A percentile compares a stretch with the other conserved stretches of the same genome.
These are phyloP conservation scores for Ictalurus furcatus DNA, from an alignment of 2,113 vertebrate genomes.

Conservation along the genomic window DNA sequence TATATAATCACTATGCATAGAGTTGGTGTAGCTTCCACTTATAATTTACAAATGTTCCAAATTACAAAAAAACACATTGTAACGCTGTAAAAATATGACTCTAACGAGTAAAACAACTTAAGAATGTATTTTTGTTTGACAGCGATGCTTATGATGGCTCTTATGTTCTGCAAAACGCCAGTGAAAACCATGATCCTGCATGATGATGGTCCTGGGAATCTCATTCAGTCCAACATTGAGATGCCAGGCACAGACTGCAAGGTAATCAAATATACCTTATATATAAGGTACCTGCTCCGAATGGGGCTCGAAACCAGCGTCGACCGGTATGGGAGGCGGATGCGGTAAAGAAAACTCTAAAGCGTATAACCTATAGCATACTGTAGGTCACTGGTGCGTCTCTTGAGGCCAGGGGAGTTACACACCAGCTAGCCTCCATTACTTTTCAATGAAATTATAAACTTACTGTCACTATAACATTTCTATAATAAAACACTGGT, in stretches of 20 bases:
- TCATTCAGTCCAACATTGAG: conserved; percentile 61
- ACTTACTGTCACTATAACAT: no score
- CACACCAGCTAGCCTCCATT: no score
- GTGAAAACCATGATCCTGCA: background rate
- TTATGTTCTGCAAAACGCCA: conserved; percentile 42
- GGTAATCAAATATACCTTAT: conserved; percentile 50
- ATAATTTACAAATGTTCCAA: background rate
- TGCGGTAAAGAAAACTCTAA: no score
- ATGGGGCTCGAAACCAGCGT: no score
- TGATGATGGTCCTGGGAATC: background rate
- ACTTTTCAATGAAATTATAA: no score
- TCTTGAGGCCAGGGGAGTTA: no score
- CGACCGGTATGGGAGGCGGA: no score
- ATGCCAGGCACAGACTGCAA: conserved; percentile 61
- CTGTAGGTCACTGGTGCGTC: no score
- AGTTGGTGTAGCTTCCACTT: background rate
- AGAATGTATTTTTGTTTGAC: background rate
- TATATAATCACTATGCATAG: background rate
- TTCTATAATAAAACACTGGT: no score
- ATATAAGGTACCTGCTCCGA: no score
- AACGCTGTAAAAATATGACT: background rate
- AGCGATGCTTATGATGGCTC: conserved; percentile 54
- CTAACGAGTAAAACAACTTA: background rate
- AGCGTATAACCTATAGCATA: no score
- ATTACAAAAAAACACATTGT: background rate